These are phyloP conservation scores for Nicator chloris DNA, from an alignment of 2,113 vertebrate species.

Conservation along the genomic window DNA sequence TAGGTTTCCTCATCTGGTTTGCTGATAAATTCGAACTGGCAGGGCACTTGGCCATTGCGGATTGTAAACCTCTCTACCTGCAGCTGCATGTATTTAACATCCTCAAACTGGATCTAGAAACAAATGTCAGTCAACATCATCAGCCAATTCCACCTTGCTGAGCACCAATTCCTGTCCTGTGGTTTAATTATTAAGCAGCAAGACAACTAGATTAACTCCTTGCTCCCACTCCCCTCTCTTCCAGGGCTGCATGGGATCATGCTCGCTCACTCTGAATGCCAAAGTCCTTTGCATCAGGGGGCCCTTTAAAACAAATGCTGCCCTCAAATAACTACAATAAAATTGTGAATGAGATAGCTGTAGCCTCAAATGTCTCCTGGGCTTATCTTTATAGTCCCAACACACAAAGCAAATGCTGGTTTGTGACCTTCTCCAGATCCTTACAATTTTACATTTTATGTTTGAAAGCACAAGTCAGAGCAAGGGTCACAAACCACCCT, in stretches of 20 bases:
- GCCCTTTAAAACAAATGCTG: not conserved
- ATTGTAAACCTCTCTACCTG: constrained; percentile 82
- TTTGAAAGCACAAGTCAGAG: not conserved
- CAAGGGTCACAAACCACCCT: not conserved
- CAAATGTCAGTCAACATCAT: not conserved
- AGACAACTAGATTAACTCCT: not conserved
- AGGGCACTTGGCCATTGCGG: constrained; percentile 89
- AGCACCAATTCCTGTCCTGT: not conserved
- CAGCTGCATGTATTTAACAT: constrained; percentile 94
- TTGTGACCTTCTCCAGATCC: not conserved
- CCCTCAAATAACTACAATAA: not conserved
- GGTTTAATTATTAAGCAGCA: constrained; percentile 21
- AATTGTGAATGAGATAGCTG: not conserved
- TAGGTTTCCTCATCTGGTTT: constrained; percentile 88
- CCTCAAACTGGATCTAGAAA: constrained; percentile 85
- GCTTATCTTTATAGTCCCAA: not conserved
- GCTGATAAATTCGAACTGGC: constrained; percentile 94
- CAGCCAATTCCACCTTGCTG: not conserved
- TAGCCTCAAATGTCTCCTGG: not conserved
- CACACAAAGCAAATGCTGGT: not conserved
- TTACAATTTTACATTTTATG: not conserved
- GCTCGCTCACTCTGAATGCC: not conserved
- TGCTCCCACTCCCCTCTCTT: not conserved
- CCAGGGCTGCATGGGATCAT: not conserved
- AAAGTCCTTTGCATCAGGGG: not conserved